A percentile compares a stretch with the other conserved stretches of the same genome.
These are phyloP conservation scores for Crocallis elinguaria DNA, from an alignment of 2,888 invertebrate genomes.

Conservation along the genomic window DNA sequence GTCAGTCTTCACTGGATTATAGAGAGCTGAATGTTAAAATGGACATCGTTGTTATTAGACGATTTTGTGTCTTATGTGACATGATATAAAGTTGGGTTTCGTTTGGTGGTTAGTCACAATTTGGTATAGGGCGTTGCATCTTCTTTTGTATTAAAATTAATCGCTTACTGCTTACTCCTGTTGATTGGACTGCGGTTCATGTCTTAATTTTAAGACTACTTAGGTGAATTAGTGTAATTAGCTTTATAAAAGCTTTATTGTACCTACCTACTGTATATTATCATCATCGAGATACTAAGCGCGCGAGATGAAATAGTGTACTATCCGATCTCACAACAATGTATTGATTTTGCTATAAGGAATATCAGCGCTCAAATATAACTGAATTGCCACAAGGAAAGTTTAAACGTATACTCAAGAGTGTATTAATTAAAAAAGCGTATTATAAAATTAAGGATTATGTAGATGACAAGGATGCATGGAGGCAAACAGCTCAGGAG, in stretches of 20 bases:
- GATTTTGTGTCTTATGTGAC: constrained; percentile 40
- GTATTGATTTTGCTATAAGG: no score
- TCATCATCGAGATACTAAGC: no score
- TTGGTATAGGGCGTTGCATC: constrained; percentile 53
- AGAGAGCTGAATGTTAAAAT: constrained; percentile 47
- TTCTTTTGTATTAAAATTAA: constrained; percentile 60
- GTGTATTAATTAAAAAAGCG: no score
- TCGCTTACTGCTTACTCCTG: constrained; percentile 51
- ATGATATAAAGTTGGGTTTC: constrained; percentile 32
- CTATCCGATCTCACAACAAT: no score
- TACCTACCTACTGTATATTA: not conserved
- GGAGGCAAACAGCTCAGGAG: no score
- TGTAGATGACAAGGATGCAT: no score
- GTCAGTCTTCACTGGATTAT: constrained; percentile 45
- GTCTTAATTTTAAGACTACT: constrained; percentile 47
- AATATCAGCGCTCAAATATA: no score
- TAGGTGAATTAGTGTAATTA: constrained; percentile 13
- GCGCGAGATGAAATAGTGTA: no score
- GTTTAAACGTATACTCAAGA: no score
- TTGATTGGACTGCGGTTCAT: constrained; percentile 52
- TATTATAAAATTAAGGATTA: no score
- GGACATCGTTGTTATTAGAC: constrained; percentile 40
- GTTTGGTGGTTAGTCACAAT: constrained; percentile 29
- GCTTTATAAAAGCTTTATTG: not conserved
- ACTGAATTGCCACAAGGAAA: no score